Evolutionary conservation across 1,140 invertebrate genomes (phyloP).

Genomic region (Calycopis cecrops): DNA sequence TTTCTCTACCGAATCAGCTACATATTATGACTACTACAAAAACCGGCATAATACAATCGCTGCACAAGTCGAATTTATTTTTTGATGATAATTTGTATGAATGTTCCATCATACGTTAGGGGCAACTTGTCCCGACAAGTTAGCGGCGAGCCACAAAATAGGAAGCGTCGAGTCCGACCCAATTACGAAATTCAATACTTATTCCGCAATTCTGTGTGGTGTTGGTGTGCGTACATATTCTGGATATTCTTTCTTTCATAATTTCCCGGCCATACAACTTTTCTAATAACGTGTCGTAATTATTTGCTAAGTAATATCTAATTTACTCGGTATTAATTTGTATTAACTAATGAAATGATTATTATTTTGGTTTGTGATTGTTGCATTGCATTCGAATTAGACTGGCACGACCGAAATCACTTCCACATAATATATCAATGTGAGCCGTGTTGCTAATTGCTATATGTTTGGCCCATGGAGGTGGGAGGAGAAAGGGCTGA

Average conservation of each 20-base stretch:
- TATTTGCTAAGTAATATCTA: not conserved
- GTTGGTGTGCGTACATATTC: not conserved
- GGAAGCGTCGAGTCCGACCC: constrained; percentile 2
- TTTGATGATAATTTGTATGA: constrained; percentile 9
- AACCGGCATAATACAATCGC: no score
- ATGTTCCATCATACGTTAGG: constrained; percentile 5
- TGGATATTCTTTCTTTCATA: not conserved
- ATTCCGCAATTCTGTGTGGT: constrained; percentile 7
- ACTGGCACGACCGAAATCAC: no score
- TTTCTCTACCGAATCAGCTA: no score
- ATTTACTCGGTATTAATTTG: no score
- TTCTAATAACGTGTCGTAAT: not conserved
- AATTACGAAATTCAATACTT: constrained; percentile 12
- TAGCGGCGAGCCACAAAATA: constrained; percentile 7
- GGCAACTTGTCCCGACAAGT: constrained; percentile 5
- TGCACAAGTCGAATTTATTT: not conserved
- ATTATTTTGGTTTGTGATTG: not conserved
- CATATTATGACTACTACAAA: no score
- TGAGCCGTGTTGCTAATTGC: no score
- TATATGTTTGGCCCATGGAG: no score
- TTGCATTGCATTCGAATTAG: no score
- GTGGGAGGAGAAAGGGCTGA: no score
- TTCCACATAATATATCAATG: no score
- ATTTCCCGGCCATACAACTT: constrained; percentile 10
- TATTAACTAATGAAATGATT: not conserved